Evolutionary conservation across 2,888 invertebrate genomes (phyloP).

Genomic region (Spatulosminthurus flaviceps): DNA sequence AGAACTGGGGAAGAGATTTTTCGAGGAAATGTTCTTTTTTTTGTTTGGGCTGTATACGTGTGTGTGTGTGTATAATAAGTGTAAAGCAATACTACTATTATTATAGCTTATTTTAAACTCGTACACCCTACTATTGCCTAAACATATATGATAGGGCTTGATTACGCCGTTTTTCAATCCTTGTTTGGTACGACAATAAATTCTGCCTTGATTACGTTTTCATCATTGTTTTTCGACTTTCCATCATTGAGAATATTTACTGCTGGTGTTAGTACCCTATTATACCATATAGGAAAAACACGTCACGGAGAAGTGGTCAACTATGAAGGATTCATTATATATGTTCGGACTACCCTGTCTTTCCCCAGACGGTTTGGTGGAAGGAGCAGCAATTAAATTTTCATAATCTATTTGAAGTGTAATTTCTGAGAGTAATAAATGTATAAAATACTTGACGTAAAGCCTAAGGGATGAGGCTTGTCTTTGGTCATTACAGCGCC

Average conservation of each 20-base stretch:
- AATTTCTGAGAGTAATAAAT: slow-evolving; percentile 3
- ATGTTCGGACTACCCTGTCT: neutral
- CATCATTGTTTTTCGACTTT: slow-evolving; percentile 28
- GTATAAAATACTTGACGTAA: neutral
- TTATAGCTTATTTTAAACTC: neutral
- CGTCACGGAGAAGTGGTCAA: slow-evolving; percentile 15
- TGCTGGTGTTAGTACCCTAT: slow-evolving; percentile 18
- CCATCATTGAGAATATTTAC: slow-evolving; percentile 37
- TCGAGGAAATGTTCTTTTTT: too few relatives aligned
- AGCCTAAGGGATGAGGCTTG: too few relatives aligned
- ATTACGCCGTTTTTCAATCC: slow-evolving; percentile 30
- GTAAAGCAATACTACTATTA: neutral
- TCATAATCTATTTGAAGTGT: slow-evolving; percentile 18
- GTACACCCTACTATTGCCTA: neutral
- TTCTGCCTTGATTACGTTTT: slow-evolving; percentile 34
- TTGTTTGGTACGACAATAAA: slow-evolving; percentile 29
- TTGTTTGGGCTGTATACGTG: too few relatives aligned
- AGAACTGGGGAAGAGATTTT: too few relatives aligned
- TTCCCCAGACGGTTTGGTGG: neutral
- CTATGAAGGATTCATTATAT: too few relatives aligned
- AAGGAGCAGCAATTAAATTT: slow-evolving; percentile 1
- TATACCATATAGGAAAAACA: slow-evolving; percentile 18
- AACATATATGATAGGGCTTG: neutral
- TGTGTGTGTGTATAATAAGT: too few relatives aligned
- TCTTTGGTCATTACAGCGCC: too few relatives aligned